Conservation (phyloP, 1,140 invertebrate species). For the Caenorhabditis latens region DNA sequence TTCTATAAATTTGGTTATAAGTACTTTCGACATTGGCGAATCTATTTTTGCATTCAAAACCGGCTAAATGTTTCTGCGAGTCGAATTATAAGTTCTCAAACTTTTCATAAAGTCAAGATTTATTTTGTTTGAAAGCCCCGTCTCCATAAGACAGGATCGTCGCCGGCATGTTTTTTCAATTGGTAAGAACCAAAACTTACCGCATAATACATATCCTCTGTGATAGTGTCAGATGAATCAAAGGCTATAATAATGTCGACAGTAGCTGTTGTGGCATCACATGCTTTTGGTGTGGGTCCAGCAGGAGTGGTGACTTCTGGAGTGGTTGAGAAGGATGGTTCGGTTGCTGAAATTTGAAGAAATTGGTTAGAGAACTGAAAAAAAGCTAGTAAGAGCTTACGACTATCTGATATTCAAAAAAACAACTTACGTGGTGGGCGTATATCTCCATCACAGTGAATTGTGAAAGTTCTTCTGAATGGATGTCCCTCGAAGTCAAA, state of each 20-base stretch:
- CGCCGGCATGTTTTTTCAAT: too few species aligned
- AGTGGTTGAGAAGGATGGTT: not conserved
- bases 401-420: too few species aligned
- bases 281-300: not conserved
- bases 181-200: not conserved
- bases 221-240: conserved; percentile 20
- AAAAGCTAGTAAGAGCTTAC: not conserved
- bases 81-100: too few species aligned
- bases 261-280: not conserved
- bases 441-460: conserved; percentile 62
- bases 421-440: not conserved
- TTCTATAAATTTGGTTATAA: too few species aligned
- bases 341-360: conserved; percentile 4
- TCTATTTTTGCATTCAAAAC: too few species aligned
- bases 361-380: not conserved
- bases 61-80: too few species aligned
- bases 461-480: conserved; percentile 62
- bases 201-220: conserved; percentile 41
- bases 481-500: conserved; percentile 62
- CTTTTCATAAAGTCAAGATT: too few species aligned
- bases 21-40: too few species aligned
- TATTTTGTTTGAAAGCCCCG: too few species aligned
- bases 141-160: too few species aligned
- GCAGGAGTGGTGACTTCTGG: not conserved
- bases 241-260: conserved; percentile 39